Percentiles rank a stretch among this genome's conserved stretches.
Evolutionary conservation across 2,113 vertebrate species (phyloP).

Genomic region (Seriola dumerili): DNA sequence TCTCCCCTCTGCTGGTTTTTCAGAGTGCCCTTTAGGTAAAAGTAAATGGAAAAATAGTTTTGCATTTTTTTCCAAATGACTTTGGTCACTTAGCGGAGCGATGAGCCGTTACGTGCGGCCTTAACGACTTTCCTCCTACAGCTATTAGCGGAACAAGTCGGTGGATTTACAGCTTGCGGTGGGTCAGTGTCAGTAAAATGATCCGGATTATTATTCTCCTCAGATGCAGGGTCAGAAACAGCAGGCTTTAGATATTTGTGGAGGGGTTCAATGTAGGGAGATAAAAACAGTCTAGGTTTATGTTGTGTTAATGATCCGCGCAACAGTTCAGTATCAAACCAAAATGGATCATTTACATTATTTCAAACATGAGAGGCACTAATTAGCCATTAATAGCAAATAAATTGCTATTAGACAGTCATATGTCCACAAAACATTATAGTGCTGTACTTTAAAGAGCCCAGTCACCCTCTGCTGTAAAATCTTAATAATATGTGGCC

Average conservation of each 20-base stretch:
- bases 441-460: background rate
- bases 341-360: too few species aligned
- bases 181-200: constrained; percentile 29
- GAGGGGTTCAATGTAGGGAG: background rate
- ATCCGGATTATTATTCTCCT: constrained; percentile 22
- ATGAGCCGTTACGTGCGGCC: constrained; percentile 21
- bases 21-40: constrained; percentile 17
- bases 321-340: too few species aligned
- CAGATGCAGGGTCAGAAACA: background rate
- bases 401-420: too few species aligned
- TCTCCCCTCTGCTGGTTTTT: background rate
- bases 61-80: constrained; percentile 38
- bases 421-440: background rate
- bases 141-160: constrained; percentile 35
- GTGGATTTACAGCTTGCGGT: constrained; percentile 52
- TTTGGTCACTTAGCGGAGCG: constrained; percentile 58
- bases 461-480: background rate
- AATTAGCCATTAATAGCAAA: background rate
- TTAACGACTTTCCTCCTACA: constrained; percentile 51
- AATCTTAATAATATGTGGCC: too few species aligned
- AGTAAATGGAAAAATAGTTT: constrained; percentile 28
- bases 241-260: background rate
- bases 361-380: background rate
- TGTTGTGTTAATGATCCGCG: too few species aligned
- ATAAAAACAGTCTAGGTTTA: too few species aligned